phyloP scores from a whole-genome alignment of 1,140 invertebrate genomes.

The Pristionchus pacificus region DNA sequence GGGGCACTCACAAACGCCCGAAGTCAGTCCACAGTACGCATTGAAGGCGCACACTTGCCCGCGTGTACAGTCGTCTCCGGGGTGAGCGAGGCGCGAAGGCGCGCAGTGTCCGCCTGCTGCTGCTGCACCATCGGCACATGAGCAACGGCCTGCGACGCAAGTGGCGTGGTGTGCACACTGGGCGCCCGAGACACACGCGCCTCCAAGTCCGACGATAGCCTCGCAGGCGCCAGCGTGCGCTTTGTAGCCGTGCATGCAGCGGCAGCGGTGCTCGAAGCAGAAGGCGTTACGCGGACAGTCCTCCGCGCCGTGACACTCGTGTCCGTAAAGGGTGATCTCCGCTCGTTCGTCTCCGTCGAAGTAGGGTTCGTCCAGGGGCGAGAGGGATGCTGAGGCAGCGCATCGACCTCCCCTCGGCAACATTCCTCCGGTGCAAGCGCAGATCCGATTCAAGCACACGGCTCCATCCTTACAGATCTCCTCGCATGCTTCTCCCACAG shows the following conservation, averaged over 20 bases:
- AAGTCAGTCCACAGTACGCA: slow-evolving; percentile 45
- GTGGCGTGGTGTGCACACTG: slow-evolving; percentile 42
- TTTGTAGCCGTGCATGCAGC: slow-evolving; percentile 45
- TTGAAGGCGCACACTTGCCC: slow-evolving; percentile 46
- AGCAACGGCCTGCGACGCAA: slow-evolving; percentile 43
- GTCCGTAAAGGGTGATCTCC: slow-evolving; percentile 11
- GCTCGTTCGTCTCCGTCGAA: slow-evolving; percentile 17
- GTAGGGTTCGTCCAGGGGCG: slow-evolving; percentile 28
- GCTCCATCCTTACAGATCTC: slow-evolving; percentile 18
- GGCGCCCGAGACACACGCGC: slow-evolving; percentile 43
- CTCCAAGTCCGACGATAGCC: slow-evolving; percentile 37
- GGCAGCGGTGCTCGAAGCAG: slow-evolving; percentile 37
- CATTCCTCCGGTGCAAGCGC: slow-evolving; percentile 13
- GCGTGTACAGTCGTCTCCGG: slow-evolving; percentile 47
- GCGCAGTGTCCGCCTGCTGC: slow-evolving; percentile 16
- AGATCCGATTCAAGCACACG: slow-evolving; percentile 31
- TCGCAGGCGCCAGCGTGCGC: slow-evolving; percentile 40
- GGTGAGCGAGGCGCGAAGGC: slow-evolving; percentile 23
- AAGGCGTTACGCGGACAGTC: slow-evolving; percentile 23
- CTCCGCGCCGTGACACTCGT: slow-evolving; percentile 1
- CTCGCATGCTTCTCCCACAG: slow-evolving; percentile 17
- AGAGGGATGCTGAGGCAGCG: not conserved
- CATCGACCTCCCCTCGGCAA: not conserved
- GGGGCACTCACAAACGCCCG: slow-evolving; percentile 53
- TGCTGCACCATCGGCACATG: slow-evolving; percentile 19